These are phyloP conservation scores for Coelopa frigida DNA, from an alignment of 1,140 invertebrate genomes.

Conservation along the genomic window DNA sequence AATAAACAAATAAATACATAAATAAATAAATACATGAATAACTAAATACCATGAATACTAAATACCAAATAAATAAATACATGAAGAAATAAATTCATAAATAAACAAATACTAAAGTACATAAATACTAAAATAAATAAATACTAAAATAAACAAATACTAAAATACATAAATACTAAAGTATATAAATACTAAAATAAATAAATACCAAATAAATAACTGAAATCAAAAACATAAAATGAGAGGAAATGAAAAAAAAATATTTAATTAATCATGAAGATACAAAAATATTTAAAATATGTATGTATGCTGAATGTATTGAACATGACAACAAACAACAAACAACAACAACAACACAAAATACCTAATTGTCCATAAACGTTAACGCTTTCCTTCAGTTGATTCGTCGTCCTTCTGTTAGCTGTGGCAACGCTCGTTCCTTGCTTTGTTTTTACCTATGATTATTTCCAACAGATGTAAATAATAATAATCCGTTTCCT, in stretches of 20 bases:
- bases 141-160: background rate
- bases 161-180: slow-evolving; percentile 1
- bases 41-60: background rate
- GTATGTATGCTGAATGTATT: too few species aligned
- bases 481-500: too few species aligned
- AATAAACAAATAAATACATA: slow-evolving; percentile 5
- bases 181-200: slow-evolving; percentile 2
- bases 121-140: slow-evolving; percentile 9
- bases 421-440: too few species aligned
- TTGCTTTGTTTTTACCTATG: too few species aligned
- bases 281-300: too few species aligned
- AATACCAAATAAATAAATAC: background rate
- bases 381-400: too few species aligned
- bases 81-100: background rate
- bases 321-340: too few species aligned
- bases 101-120: slow-evolving; percentile 6
- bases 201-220: slow-evolving; percentile 5
- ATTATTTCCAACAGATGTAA: too few species aligned
- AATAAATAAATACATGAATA: background rate
- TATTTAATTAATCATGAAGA: too few species aligned
- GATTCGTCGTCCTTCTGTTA: too few species aligned
- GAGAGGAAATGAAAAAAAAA: slow-evolving; percentile 4
- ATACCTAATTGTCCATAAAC: too few species aligned
- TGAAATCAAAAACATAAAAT: background rate
- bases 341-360: too few species aligned